Evolutionary conservation across 2,888 invertebrate species (phyloP).

Genomic region (Drosophila nr. fundita): DNA sequence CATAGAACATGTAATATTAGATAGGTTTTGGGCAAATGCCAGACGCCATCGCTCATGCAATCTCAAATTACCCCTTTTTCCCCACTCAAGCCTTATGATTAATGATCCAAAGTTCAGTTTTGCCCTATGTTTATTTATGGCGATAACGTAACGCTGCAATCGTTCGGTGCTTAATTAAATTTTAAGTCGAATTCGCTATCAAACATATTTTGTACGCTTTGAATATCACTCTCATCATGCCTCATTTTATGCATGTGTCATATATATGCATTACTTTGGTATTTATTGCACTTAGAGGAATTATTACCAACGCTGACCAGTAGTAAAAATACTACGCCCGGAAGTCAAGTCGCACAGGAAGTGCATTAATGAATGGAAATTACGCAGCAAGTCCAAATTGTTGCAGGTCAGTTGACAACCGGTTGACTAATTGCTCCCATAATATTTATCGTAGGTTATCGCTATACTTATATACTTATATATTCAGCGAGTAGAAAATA

Average conservation of each 20-base stretch:
- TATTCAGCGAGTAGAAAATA: background rate
- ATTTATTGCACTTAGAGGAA: constrained; percentile 50
- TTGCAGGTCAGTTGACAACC: constrained; percentile 43
- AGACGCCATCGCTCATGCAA: constrained; percentile 28
- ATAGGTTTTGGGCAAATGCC: constrained; percentile 12
- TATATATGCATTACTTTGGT: constrained; percentile 32
- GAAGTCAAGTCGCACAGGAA: constrained; percentile 32
- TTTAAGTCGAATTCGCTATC: constrained; percentile 58
- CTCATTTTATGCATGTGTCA: constrained; percentile 39
- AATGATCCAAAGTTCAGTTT: constrained; percentile 69
- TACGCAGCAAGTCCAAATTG: constrained; percentile 11
- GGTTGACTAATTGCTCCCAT: constrained; percentile 21
- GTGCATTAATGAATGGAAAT: constrained; percentile 51
- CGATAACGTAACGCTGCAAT: constrained; percentile 56
- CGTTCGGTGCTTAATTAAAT: constrained; percentile 36
- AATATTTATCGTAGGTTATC: constrained; percentile 8
- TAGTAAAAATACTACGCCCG: constrained; percentile 35
- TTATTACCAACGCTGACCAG: background rate
- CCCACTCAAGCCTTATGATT: constrained; percentile 47
- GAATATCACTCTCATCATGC: constrained; percentile 12
- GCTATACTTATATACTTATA: background rate
- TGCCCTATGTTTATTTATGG: constrained; percentile 56
- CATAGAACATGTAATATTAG: background rate
- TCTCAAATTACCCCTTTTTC: constrained; percentile 7
- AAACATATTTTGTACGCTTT: constrained; percentile 3